A percentile compares a stretch with the other conserved stretches of the same genome.
phyloP scores from a whole-genome alignment of 2,797 vertebrate species.

The Zalophus californianus region DNA sequence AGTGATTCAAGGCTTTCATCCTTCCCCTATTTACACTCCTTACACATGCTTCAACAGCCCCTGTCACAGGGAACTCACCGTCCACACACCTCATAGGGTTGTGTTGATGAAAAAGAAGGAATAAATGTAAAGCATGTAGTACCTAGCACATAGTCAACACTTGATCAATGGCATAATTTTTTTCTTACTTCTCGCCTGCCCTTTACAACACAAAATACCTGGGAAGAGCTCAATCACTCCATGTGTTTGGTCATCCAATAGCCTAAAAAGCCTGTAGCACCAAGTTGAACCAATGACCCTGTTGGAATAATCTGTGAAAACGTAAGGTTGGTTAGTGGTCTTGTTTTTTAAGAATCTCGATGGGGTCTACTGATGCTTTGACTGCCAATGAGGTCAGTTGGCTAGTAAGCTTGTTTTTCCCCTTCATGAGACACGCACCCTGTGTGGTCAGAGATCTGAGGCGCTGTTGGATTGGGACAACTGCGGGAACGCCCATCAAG shows the following conservation, averaged over 20 bases:
- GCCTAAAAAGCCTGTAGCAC: neutral
- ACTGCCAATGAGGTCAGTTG: neutral
- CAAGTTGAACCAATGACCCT: neutral
- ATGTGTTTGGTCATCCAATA: neutral
- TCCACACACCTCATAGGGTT: neutral
- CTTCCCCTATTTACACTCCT: neutral
- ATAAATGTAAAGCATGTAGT: fast-evolving
- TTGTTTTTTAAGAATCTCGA: neutral
- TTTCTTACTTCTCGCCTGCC: neutral
- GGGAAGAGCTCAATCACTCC: neutral
- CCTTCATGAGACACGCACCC: neutral
- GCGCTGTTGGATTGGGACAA: neutral
- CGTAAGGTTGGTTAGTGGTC: neutral
- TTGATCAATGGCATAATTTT: neutral
- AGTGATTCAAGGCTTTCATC: neutral
- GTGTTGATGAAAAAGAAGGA: neutral
- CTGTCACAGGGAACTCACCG: neutral
- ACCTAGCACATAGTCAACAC: no score
- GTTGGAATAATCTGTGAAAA: neutral
- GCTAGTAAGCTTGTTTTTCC: neutral
- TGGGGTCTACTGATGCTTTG: neutral
- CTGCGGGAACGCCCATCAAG: fast-evolving
- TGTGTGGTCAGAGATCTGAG: neutral
- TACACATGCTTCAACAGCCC: neutral
- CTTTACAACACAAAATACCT: neutral